Percentiles rank a stretch among this genome's conserved stretches.
Evolutionary conservation across 2,888 invertebrate species (phyloP).

Genomic region (Cerastis rubricosa): DNA sequence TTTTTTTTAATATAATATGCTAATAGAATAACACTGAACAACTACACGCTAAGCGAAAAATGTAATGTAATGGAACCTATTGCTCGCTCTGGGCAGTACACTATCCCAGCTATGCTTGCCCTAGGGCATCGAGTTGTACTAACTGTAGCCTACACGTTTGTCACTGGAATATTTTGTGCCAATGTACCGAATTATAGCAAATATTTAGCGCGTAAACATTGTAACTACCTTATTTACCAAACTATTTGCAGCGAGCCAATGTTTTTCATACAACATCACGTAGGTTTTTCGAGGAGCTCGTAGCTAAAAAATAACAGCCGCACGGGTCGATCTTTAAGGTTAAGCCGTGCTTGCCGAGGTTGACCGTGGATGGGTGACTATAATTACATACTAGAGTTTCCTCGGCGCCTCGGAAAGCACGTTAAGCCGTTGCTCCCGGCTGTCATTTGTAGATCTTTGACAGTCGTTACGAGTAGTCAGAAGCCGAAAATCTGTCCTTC

Average conservation of each 20-base stretch:
- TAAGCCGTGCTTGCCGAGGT: too few species aligned
- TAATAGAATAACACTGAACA: neutral
- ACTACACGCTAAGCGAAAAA: neutral
- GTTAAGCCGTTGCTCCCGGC: too few species aligned
- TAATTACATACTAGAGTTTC: too few species aligned
- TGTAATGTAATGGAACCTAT: neutral
- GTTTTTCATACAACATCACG: neutral
- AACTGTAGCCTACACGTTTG: constrained; percentile 12
- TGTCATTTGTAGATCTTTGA: too few species aligned
- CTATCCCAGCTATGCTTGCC: constrained; percentile 1
- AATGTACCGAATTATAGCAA: neutral
- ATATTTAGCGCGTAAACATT: neutral
- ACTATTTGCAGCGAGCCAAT: neutral
- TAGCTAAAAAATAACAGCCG: too few species aligned
- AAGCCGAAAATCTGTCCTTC: too few species aligned
- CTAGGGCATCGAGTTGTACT: constrained; percentile 17
- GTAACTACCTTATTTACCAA: neutral
- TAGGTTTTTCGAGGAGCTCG: too few species aligned
- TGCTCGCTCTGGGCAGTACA: constrained; percentile 23
- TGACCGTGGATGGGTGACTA: too few species aligned
- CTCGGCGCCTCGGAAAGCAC: too few species aligned
- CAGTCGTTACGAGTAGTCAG: too few species aligned
- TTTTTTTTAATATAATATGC: too few species aligned
- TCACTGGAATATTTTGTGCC: neutral
- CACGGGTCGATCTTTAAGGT: too few species aligned